phyloP scores from a whole-genome alignment of 1,140 invertebrate species.

The Ceratina calcarata region DNA sequence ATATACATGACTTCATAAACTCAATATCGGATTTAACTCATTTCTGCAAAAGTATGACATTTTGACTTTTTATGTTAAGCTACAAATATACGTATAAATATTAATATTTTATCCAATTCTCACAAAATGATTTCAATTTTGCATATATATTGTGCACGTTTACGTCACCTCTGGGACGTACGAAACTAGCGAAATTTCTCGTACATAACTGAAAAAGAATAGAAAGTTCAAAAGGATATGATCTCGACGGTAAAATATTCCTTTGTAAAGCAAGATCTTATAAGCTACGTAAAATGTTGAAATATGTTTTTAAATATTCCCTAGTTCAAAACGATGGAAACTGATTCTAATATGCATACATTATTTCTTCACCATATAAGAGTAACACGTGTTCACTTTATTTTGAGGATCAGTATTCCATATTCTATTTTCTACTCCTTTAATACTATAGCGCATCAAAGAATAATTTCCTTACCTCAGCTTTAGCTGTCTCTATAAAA shows the following conservation, averaged over 20 bases:
- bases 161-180: conserved; percentile 1
- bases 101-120: conserved; percentile 10
- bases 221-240: background rate
- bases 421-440: too few species aligned
- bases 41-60: too few species aligned
- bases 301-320: background rate
- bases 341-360: too few species aligned
- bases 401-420: too few species aligned
- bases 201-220: background rate
- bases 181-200: conserved; percentile 2
- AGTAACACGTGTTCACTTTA: too few species aligned
- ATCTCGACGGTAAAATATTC: background rate
- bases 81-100: too few species aligned
- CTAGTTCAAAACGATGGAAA: background rate
- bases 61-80: too few species aligned
- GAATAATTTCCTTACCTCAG: background rate
- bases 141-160: background rate
- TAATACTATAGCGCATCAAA: background rate
- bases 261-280: background rate
- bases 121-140: background rate
- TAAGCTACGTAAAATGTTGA: background rate
- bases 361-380: too few species aligned
- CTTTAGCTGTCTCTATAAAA: too few species aligned
- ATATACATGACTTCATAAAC: too few species aligned
- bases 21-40: too few species aligned